Evolutionary conservation across 1,140 invertebrate genomes (phyloP).

Genomic region (Diabrotica undecimpunctata): DNA sequence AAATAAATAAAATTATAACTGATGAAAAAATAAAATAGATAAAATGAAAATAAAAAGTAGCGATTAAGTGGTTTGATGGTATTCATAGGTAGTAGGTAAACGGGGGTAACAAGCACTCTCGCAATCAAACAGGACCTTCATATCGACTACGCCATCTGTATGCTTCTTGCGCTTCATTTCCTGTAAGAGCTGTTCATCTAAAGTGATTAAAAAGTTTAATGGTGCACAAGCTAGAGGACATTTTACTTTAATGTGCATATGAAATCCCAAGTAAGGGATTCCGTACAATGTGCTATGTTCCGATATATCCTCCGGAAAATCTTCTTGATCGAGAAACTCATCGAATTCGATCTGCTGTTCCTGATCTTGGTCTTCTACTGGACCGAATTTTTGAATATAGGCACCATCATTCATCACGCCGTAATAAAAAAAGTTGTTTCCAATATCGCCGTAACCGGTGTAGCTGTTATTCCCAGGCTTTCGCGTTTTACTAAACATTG

Average conservation of each 20-base stretch:
- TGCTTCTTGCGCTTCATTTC: slow-evolving; percentile 17
- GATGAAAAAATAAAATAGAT: slow-evolving; percentile 14
- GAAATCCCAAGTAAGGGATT: slow-evolving; percentile 33
- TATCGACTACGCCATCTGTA: slow-evolving; percentile 17
- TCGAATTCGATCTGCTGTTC: slow-evolving; percentile 22
- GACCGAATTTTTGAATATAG: slow-evolving; percentile 7
- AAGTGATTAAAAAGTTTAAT: slow-evolving; percentile 26
- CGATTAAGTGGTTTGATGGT: slow-evolving; percentile 22
- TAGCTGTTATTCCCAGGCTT: slow-evolving; percentile 35
- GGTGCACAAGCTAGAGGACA: slow-evolving; percentile 33
- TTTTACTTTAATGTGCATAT: slow-evolving; percentile 28
- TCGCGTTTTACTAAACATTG: slow-evolving; percentile 10
- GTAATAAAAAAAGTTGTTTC: slow-evolving; percentile 37
- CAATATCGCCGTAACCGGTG: slow-evolving; percentile 38
- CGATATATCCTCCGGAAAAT: slow-evolving; percentile 15
- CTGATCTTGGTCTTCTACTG: not conserved
- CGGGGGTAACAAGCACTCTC: slow-evolving; percentile 32
- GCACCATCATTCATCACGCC: slow-evolving; percentile 39
- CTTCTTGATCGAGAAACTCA: slow-evolving; percentile 15
- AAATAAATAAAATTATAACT: slow-evolving; percentile 16
- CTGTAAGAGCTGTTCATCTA: slow-evolving; percentile 6
- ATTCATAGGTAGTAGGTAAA: slow-evolving; percentile 28
- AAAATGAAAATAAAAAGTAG: slow-evolving; percentile 14
- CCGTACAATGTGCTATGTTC: slow-evolving; percentile 27
- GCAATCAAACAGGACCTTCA: slow-evolving; percentile 32